phyloP scores from a whole-genome alignment of 2,113 vertebrate genomes.

The Pteronura brasiliensis region DNA sequence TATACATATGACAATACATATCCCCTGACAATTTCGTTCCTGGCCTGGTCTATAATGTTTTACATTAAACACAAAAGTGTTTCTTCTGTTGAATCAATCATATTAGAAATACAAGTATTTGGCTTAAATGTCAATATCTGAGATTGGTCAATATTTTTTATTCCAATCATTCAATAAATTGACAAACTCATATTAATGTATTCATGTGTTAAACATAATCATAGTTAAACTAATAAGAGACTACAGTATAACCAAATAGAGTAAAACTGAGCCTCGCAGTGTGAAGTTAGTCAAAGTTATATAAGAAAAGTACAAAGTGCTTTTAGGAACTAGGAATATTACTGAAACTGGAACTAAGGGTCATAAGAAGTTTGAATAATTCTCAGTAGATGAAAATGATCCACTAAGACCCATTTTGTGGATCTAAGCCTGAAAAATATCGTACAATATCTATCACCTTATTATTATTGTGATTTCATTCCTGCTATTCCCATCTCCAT shows the following conservation, averaged over 20 bases:
- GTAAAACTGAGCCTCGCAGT: neutral
- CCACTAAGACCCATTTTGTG: neutral
- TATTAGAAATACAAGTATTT: neutral
- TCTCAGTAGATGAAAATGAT: neutral
- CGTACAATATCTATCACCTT: neutral
- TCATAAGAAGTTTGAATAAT: neutral
- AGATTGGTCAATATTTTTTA: neutral
- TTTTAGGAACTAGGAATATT: neutral
- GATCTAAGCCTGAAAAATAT: neutral
- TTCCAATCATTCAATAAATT: neutral
- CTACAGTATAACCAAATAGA: neutral
- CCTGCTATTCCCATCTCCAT: neutral
- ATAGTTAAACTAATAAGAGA: neutral
- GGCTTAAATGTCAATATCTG: neutral
- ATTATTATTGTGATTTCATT: neutral
- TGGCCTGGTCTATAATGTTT: neutral
- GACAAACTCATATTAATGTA: neutral
- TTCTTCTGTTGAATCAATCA: neutral
- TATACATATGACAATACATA: neutral
- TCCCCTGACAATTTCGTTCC: neutral
- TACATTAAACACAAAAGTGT: neutral
- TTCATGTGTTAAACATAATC: neutral
- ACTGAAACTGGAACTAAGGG: neutral
- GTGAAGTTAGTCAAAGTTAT: neutral
- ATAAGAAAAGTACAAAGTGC: neutral